These are phyloP conservation scores for Megalops cyprinoides DNA, from an alignment of 2,797 vertebrate genomes.

Conservation along the genomic window DNA sequence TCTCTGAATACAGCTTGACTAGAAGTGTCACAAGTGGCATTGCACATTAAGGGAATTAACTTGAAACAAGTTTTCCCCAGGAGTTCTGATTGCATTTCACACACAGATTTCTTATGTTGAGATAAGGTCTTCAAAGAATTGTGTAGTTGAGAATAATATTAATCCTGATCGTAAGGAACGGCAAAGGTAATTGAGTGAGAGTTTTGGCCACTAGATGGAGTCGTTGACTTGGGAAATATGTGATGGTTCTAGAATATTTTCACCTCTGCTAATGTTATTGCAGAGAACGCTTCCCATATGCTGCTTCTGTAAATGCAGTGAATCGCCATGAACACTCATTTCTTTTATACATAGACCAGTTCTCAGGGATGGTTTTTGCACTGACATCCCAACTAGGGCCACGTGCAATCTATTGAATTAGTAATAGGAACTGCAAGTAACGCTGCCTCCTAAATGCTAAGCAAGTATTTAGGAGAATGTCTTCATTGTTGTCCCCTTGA, in stretches of 20 bases:
- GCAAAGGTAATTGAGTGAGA: neutral
- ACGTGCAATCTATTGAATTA: neutral
- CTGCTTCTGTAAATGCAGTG: neutral
- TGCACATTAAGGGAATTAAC: neutral
- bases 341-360: neutral
- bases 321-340: neutral
- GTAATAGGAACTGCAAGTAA: neutral
- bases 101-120: neutral
- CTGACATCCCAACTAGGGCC: neutral
- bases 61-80: neutral
- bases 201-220: constrained; percentile 63
- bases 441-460: neutral
- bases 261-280: neutral
- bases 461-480: neutral
- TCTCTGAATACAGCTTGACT: neutral
- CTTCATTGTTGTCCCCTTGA: constrained; percentile 22
- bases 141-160: too few species aligned
- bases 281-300: neutral
- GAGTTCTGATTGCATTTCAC: neutral
- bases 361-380: neutral
- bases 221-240: neutral
- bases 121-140: neutral
- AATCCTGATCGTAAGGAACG: too few species aligned
- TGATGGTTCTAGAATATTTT: neutral
- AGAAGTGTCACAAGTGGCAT: neutral